Conservation (phyloP, 2,797 vertebrate species). For the Peromyscus melanophrys region DNA sequence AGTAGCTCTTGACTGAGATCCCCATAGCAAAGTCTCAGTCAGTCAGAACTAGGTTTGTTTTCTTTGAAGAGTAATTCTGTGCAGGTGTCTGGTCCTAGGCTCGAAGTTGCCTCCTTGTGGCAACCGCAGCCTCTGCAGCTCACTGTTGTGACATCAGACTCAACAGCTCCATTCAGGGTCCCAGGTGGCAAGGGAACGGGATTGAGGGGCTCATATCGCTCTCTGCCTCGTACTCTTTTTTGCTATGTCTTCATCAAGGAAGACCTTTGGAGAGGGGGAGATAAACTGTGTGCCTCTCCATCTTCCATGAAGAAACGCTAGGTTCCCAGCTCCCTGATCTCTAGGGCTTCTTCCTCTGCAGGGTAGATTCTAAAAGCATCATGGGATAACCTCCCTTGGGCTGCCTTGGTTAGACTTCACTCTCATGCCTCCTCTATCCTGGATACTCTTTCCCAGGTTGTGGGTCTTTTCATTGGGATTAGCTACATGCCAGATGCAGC, state of each 20-base stretch:
- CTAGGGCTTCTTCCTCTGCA: neutral
- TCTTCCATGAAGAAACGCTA: neutral
- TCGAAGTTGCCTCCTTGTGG: slow-evolving; percentile 51
- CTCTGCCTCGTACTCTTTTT: neutral
- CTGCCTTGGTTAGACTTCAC: neutral
- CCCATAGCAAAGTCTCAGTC: neutral
- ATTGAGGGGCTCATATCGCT: neutral
- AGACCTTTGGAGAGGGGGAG: neutral
- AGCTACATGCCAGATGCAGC: neutral
- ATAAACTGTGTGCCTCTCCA: neutral
- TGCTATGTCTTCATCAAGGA: neutral
- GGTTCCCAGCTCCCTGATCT: neutral
- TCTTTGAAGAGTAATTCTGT: neutral
- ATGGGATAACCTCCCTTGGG: neutral
- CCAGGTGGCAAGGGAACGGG: neutral
- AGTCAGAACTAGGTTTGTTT: neutral
- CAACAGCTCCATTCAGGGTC: neutral
- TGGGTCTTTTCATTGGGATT: neutral
- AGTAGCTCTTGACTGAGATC: neutral
- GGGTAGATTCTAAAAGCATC: neutral
- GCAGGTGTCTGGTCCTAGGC: neutral
- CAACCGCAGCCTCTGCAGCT: neutral
- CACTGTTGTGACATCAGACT: neutral
- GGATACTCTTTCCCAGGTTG: neutral
- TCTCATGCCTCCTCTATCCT: neutral